Evolutionary conservation across 2,113 vertebrate species (phyloP), one percentile per base, ranked within the genome.

Genomic region (Antigone vipio): DNA sequence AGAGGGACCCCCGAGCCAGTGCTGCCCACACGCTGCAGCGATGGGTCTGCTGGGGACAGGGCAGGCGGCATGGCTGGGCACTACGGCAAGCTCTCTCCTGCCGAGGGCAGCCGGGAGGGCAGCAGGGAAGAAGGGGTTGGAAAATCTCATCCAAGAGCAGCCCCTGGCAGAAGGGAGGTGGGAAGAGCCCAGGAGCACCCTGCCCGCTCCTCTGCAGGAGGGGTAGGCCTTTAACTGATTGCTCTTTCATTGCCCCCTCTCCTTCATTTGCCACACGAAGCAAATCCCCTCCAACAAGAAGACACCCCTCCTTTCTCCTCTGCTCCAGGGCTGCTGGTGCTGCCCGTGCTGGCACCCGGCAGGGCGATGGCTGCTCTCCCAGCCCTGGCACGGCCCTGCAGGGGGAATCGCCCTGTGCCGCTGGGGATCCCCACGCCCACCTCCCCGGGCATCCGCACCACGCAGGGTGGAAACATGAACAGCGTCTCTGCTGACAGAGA

Each of bases 401-500:
- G 50, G 50, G 40, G 9, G 29, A 22, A 55, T 35, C 12, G 2
- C 27, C n/a, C 60, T 9, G 1, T 1, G 5, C 44, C 1, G 7
- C 50, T 32, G 35, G 34, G 29, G 38, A 4, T 68, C 6, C 56
- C 52, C 4, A 0, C 9, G 38, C 19, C 35, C 66, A 62, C 9
- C 42, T 53, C 19, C 47, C 49, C 1, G 8, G 42, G 9, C 32
- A 55, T 15, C 32, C 4, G 1, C 40, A 22, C 2, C 38, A 26
- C 0, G 0, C 0, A 0, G 22, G 18, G 3, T 8, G 34, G 22
- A 35, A 81, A 40, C 45, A 27, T 0, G 8, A 55, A 16, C 38
- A 47, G 30, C 45, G 8, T 26, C 56, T 59, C 78, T 50, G 40
- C 53, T n/a, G 63, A 10, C 34, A 29, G 1, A 27, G 15, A 20